Conservation (phyloP, 92 coral and sea anemone genomes). For the Desmophyllum pertusum region DNA sequence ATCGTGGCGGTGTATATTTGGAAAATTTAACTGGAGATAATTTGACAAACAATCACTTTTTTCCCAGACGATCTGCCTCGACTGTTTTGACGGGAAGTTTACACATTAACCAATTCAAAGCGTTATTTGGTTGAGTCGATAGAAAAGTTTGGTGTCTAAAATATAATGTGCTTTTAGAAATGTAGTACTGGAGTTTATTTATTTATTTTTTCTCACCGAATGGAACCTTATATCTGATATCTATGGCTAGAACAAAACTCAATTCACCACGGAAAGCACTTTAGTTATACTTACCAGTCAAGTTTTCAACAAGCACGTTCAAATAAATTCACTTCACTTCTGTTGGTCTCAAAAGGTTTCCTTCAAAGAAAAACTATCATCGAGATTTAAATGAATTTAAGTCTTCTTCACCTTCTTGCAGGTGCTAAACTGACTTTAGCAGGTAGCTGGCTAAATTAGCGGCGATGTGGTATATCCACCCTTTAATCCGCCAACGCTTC, state of each 20-base stretch:
- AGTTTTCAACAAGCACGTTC: neutral
- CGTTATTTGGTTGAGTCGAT: neutral
- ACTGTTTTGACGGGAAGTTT: neutral
- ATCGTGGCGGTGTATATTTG: neutral
- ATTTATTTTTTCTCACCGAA: neutral
- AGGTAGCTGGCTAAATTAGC: neutral
- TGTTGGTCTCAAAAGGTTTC: neutral
- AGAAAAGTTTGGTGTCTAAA: too few species aligned
- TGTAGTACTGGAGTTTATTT: too few species aligned
- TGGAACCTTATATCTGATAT: neutral
- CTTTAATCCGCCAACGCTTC: slow-evolving; percentile 8
- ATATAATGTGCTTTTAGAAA: too few species aligned
- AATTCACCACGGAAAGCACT: too few species aligned
- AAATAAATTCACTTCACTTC: neutral
- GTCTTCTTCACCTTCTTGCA: neutral
- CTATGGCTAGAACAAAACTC: neutral
- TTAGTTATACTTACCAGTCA: slow-evolving; percentile 1
- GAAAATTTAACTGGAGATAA: too few species aligned
- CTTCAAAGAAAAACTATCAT: neutral
- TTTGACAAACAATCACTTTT: too few species aligned
- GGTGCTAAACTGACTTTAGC: slow-evolving; percentile 3
- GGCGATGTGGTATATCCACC: slow-evolving; percentile 2
- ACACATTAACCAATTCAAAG: neutral
- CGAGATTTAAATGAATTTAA: neutral
- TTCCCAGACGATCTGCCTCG: neutral